Conservation (phyloP, 2,113 vertebrate species). For the Ahaetulla prasina region DNA sequence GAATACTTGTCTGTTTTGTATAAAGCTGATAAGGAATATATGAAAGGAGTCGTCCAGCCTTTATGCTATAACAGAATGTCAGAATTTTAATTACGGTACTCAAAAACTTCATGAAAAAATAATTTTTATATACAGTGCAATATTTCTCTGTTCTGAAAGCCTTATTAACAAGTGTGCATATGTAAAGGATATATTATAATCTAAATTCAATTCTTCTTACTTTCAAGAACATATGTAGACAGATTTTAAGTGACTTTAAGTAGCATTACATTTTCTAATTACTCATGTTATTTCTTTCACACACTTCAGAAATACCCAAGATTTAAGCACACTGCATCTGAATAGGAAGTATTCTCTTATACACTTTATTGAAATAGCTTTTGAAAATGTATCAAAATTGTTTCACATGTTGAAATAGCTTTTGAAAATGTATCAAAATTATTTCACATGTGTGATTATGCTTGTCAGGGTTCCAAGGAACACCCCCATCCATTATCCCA, state of each 20-base stretch:
- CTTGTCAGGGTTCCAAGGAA: too few species aligned
- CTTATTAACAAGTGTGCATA: background rate
- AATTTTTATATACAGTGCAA: background rate
- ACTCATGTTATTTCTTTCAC: background rate
- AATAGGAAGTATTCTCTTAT: background rate
- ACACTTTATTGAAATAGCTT: background rate
- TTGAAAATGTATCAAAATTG: background rate
- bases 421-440: background rate
- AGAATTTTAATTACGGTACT: conserved; percentile 33
- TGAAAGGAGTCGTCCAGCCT: conserved; percentile 88
- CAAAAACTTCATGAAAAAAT: background rate
- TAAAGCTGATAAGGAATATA: conserved; percentile 91
- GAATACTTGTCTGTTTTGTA: conserved; percentile 76
- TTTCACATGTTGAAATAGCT: background rate
- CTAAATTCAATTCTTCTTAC: background rate
- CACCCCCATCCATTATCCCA: too few species aligned
- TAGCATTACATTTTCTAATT: background rate
- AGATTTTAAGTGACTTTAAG: background rate
- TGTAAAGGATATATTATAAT: background rate
- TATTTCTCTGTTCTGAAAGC: background rate
- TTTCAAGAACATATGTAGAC: background rate
- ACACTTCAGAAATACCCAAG: background rate
- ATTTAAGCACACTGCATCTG: background rate
- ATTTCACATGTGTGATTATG: background rate
- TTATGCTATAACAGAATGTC: conserved; percentile 75